These are phyloP conservation scores for Tridacna crocea DNA, from an alignment of 2,888 invertebrate species.

Conservation along the genomic window DNA sequence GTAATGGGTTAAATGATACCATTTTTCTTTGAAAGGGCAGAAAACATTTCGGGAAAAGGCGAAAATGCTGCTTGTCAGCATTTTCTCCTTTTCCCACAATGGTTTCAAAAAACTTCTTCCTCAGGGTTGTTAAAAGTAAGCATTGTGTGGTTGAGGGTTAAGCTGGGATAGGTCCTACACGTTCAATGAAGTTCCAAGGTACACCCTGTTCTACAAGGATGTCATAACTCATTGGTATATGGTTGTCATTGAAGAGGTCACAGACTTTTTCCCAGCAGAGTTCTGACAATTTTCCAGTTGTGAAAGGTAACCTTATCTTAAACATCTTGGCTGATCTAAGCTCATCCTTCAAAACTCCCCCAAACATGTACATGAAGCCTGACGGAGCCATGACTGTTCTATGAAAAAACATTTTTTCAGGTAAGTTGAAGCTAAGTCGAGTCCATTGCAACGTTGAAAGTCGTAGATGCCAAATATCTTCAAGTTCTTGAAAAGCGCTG, in stretches of 20 bases:
- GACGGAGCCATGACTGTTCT: constrained; percentile 89
- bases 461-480: constrained; percentile 93
- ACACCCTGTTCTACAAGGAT: background rate
- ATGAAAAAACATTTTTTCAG: constrained; percentile 93
- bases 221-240: background rate
- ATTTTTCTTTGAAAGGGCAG: too few relatives aligned
- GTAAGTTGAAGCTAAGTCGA: constrained; percentile 88
- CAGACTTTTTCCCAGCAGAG: constrained; percentile 93
- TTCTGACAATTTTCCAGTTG: constrained; percentile 92
- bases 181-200: constrained; percentile 24
- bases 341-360: constrained; percentile 77
- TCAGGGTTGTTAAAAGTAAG: too few relatives aligned
- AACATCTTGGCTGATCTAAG: constrained; percentile 90
- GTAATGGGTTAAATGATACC: too few relatives aligned
- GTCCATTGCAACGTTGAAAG: constrained; percentile 91
- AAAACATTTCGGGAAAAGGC: too few relatives aligned
- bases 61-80: too few relatives aligned
- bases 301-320: constrained; percentile 90
- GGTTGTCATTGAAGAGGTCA: background rate
- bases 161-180: background rate
- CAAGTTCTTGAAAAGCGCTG: constrained; percentile 85
- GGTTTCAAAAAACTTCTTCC: too few relatives aligned
- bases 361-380: constrained; percentile 81
- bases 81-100: too few relatives aligned
- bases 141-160: background rate